Evolutionary conservation across 2,113 vertebrate genomes (phyloP).

Genomic region (Maccullochella peelii): DNA sequence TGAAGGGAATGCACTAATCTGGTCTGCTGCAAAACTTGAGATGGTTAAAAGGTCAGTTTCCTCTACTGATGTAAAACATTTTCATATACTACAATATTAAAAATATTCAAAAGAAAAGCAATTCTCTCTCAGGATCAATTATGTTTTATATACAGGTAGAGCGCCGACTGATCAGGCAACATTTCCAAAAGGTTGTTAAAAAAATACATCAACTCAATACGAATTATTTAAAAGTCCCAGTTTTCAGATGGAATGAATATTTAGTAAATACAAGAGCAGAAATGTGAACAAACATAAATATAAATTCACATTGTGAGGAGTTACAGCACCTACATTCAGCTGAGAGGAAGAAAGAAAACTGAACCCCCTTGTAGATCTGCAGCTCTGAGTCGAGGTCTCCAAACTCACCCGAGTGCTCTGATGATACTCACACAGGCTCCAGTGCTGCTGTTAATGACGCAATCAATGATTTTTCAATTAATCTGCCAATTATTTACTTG

Average conservation of each 20-base stretch:
- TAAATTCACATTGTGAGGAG: conserved; percentile 26
- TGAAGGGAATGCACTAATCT: neutral
- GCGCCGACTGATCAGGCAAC: neutral
- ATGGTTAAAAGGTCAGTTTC: neutral
- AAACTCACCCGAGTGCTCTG: no score
- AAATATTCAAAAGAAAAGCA: neutral
- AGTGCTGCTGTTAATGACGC: neutral
- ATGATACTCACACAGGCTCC: neutral
- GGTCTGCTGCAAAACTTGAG: neutral
- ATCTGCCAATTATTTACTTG: neutral
- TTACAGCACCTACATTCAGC: neutral
- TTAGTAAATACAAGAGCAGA: neutral
- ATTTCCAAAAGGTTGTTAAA: neutral
- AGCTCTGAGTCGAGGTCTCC: neutral
- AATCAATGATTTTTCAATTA: neutral
- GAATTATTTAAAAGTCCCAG: neutral
- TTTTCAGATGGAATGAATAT: conserved; percentile 2
- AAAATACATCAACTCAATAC: neutral
- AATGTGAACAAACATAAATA: neutral
- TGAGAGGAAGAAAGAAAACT: neutral
- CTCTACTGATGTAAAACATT: neutral
- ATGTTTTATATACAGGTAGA: neutral
- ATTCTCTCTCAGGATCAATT: neutral
- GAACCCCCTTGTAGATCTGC: neutral
- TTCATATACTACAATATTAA: neutral